Base-by-base conservation (phyloP, 2,888 invertebrate species). In the Saturnia pavonia region DNA sequence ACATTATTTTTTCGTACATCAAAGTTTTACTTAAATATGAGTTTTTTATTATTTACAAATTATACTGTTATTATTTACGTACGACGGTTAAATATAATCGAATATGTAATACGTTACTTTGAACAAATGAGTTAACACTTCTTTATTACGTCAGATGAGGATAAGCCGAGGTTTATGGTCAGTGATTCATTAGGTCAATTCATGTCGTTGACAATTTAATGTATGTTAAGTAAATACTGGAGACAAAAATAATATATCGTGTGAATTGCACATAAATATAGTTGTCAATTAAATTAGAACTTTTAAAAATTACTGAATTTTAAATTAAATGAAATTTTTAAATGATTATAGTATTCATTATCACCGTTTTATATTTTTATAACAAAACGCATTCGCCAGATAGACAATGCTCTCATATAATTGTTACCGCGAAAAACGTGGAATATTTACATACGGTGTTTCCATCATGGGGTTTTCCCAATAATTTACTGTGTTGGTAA, bases 131-230 rank as follows among this genome's bases (percentile, higher is more conserved):
- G 81, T 81, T 83, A 77, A 81, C 81, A 82, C 82, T 85, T 82
- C 80, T 80, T 79, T 83, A 82, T 91, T 87, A 89, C 91, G 90
- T 92, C 91, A 90, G 80, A 85, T 78, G 81, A 91, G 91, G 91
- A 92, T 91, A 92, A 91, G 82, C 82, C 75, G 78, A 83, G 84
- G 87, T 86, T 88, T 90, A 88, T 90, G 90, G 89, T 86, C 85
- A 90, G 83, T 92, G 91, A 92, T 89, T 92, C 92, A 92, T 91
- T 92, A 87, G 91, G 91, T 91, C 91, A 91, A 91, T 86, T 83
- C 81, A 81, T 86, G 88, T 88, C 89, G 89, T 90, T 91, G 90
- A 90, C 91, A 91, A 92, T 88, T 83, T 88, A 85, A 89, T 87
- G 84, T 88, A 82, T 89, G 89, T 82, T 87, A 90, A 86, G 83